These are phyloP conservation scores for Halcyon senegalensis DNA, from an alignment of 2,113 vertebrate genomes.

Conservation along the genomic window DNA sequence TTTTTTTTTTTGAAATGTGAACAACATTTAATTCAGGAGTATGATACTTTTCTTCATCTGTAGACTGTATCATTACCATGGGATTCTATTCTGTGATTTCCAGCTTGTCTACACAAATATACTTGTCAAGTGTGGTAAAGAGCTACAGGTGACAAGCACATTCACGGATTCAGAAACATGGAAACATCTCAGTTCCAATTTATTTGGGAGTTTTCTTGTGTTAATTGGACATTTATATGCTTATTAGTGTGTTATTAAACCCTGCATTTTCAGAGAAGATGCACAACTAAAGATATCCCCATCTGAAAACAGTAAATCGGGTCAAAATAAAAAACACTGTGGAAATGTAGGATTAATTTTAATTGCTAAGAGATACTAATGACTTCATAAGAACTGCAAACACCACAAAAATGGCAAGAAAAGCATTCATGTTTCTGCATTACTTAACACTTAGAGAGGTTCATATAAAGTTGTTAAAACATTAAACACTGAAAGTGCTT, in stretches of 20 bases:
- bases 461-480: neutral
- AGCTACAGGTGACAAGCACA: neutral
- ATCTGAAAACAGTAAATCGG: neutral
- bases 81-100: neutral
- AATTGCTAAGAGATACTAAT: neutral
- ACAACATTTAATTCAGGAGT: neutral
- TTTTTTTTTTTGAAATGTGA: neutral
- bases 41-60: neutral
- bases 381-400: neutral
- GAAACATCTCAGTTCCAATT: neutral
- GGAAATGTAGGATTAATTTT: neutral
- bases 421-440: neutral
- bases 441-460: neutral
- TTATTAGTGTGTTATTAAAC: neutral
- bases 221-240: neutral
- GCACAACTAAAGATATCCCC: neutral
- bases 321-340: neutral
- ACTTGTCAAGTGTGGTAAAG: neutral
- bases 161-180: neutral
- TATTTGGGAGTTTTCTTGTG: neutral
- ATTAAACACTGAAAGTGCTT: neutral
- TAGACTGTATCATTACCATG: neutral
- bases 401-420: neutral
- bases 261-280: neutral
- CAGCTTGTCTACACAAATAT: neutral